phyloP scores from a whole-genome alignment of 92 coral and sea anemone species.

The Phenganax subtilis region DNA sequence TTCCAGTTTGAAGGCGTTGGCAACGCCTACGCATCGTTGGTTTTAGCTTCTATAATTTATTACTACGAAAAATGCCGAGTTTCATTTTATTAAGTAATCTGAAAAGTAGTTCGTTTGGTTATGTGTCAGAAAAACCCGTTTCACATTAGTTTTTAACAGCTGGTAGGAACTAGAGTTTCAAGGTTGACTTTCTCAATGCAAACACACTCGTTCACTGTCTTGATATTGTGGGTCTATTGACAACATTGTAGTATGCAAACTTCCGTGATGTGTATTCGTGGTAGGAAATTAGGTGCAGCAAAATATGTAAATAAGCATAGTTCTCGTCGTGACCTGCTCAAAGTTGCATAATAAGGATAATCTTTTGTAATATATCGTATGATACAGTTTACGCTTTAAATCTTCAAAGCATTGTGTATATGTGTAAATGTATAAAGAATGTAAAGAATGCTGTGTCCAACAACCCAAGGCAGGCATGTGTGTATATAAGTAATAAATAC shows the following conservation, averaged over 20 bases:
- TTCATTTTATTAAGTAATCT: not conserved
- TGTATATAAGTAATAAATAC: not conserved
- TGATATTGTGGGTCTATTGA: not conserved
- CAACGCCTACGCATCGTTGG: not conserved
- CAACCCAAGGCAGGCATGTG: not conserved
- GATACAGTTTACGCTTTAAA: not conserved
- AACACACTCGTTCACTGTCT: constrained; percentile 1
- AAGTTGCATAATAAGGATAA: not conserved
- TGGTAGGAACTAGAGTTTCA: not conserved
- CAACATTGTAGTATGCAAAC: not conserved
- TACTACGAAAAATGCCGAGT: not conserved
- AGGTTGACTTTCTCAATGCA: constrained; percentile 10
- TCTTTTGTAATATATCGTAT: not conserved
- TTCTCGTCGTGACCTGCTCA: not conserved
- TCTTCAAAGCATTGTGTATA: not conserved
- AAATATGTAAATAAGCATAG: constrained; percentile 15
- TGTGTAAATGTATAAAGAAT: constrained; percentile 9
- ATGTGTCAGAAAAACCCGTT: not conserved
- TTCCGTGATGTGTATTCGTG: not conserved
- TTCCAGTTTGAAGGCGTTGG: constrained; percentile 12
- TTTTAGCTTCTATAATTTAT: not conserved
- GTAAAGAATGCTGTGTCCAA: not conserved
- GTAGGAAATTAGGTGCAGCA: constrained; percentile 4
- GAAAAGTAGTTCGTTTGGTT: not conserved
- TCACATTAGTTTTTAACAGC: not conserved